phyloP scores from a whole-genome alignment of 2,888 invertebrate genomes.

The Dichetophora obliterata region DNA sequence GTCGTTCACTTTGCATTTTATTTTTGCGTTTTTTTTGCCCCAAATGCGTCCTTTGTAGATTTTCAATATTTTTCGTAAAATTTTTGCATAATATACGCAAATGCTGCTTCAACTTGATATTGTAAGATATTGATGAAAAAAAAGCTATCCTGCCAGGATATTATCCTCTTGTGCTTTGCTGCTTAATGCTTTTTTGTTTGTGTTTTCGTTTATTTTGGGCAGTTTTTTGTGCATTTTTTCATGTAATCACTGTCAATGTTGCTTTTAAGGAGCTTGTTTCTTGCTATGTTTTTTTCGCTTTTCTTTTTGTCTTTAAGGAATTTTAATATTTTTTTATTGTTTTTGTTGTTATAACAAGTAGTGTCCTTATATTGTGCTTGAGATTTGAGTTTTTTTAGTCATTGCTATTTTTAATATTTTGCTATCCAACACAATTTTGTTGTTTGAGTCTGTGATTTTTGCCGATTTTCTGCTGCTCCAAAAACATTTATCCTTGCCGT shows the following conservation, averaged over 20 bases:
- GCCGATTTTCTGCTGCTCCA: conserved; percentile 9
- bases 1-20: conserved; percentile 44
- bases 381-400: neutral
- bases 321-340: conserved; percentile 25
- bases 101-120: neutral
- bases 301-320: neutral
- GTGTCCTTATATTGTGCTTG: neutral
- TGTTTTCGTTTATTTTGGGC: neutral
- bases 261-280: conserved; percentile 28
- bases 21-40: neutral
- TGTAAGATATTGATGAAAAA: conserved; percentile 23
- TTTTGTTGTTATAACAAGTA: conserved; percentile 11
- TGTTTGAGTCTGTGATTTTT: conserved; percentile 22
- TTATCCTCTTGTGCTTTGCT: conserved; percentile 33
- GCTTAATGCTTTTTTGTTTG: neutral
- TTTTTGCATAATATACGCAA: conserved; percentile 27
- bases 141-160: conserved; percentile 9
- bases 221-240: conserved; percentile 24
- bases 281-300: conserved; percentile 16
- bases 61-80: conserved; percentile 37
- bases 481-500: conserved; percentile 21
- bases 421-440: neutral
- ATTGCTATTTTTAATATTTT: neutral
- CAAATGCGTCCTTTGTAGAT: conserved; percentile 26
- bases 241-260: conserved; percentile 38